Percentiles rank a stretch among this genome's conserved stretches.
These are phyloP conservation scores for Smittia aterrima DNA, from an alignment of 2,888 invertebrate species.

Conservation along the genomic window DNA sequence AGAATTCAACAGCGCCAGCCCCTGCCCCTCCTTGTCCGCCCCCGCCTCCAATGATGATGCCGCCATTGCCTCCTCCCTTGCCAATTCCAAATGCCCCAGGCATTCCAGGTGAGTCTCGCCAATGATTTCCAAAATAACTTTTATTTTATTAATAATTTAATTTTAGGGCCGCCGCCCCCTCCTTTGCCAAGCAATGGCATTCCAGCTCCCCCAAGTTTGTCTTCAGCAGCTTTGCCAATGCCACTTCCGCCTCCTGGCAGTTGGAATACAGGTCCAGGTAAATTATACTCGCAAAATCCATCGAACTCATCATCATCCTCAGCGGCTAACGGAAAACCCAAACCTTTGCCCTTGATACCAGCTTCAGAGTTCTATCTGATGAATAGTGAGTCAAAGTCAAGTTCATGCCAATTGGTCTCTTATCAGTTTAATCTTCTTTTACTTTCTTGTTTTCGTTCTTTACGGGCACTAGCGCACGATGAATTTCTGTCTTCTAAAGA, in stretches of 20 bases:
- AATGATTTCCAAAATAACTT: conserved; percentile 44
- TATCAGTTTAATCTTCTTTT: conserved; percentile 29
- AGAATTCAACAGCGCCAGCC: conserved; percentile 46
- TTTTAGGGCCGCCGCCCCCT: conserved; percentile 50
- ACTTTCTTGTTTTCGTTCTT: neutral
- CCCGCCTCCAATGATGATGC: conserved; percentile 53
- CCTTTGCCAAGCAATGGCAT: conserved; percentile 49
- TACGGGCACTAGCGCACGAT: conserved; percentile 43
- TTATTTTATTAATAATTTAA: conserved; percentile 48
- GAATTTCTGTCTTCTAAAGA: conserved; percentile 44
- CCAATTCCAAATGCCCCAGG: conserved; percentile 46
- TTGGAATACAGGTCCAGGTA: conserved; percentile 34
- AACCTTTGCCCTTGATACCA: conserved; percentile 79
- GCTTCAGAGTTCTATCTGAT: conserved; percentile 75
- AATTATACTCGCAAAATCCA: conserved; percentile 22
- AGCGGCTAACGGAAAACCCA: conserved; percentile 51
- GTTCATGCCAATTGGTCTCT: conserved; percentile 24
- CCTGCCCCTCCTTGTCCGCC: conserved; percentile 51
- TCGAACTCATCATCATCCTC: neutral
- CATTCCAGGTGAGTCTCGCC: conserved; percentile 44
- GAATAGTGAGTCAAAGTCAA: conserved; percentile 61
- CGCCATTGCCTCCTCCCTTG: too few species aligned
- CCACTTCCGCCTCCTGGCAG: conserved; percentile 48
- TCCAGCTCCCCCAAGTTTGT: neutral
- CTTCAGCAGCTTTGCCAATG: neutral